phyloP scores from a whole-genome alignment of 2,888 invertebrate genomes.

The Phyllotreta cruciferae region DNA sequence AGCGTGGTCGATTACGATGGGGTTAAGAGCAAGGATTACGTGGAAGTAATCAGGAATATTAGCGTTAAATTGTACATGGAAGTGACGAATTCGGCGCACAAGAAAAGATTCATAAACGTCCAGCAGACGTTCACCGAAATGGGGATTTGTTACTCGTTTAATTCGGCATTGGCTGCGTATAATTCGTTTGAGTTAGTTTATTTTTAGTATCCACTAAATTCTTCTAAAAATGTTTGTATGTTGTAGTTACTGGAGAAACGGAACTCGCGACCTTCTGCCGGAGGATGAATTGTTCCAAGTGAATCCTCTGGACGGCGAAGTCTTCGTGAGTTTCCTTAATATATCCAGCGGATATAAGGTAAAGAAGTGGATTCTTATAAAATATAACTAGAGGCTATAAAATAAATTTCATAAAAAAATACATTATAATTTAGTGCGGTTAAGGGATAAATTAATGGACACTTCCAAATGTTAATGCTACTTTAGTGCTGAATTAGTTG shows the following conservation, averaged over 20 bases:
- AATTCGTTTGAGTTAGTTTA: constrained; percentile 65
- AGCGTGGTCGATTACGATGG: constrained; percentile 63
- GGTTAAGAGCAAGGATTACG: constrained; percentile 65
- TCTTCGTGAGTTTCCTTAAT: constrained; percentile 77
- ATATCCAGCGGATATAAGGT: constrained; percentile 72
- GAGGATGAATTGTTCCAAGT: constrained; percentile 64
- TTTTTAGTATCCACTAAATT: background rate
- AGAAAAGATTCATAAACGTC: constrained; percentile 52
- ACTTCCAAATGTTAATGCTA: too few relatives aligned
- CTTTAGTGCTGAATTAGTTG: too few relatives aligned
- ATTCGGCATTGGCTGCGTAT: constrained; percentile 69
- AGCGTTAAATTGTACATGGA: constrained; percentile 44
- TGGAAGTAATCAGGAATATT: constrained; percentile 65
- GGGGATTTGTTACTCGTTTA: constrained; percentile 74
- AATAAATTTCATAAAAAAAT: too few relatives aligned
- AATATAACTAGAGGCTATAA: too few relatives aligned
- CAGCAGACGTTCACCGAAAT: constrained; percentile 71
- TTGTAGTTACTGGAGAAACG: constrained; percentile 66
- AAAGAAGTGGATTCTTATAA: too few relatives aligned
- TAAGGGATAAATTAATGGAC: too few relatives aligned
- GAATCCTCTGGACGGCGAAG: constrained; percentile 76
- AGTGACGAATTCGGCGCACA: constrained; percentile 54
- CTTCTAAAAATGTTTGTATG: background rate
- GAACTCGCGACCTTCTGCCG: constrained; percentile 64
- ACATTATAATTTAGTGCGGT: too few relatives aligned